Percentiles rank a stretch among this genome's conserved stretches.
These are phyloP conservation scores for Habrosyne pyritoides DNA, from an alignment of 2,888 invertebrate genomes.

Conservation along the genomic window DNA sequence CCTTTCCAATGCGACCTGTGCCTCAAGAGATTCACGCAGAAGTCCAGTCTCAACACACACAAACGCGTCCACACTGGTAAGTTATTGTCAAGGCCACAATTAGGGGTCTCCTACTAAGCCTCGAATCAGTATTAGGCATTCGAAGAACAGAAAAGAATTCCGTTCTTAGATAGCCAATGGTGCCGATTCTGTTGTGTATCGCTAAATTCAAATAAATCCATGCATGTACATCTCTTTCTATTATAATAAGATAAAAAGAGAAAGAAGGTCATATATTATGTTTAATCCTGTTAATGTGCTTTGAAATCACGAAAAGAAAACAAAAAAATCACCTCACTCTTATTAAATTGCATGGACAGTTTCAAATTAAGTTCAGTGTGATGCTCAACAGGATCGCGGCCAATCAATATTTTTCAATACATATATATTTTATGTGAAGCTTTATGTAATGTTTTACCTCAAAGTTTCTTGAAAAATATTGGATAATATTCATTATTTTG, in stretches of 20 bases:
- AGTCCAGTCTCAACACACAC: constrained; percentile 91
- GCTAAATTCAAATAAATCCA: no score
- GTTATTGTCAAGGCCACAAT: constrained; percentile 35
- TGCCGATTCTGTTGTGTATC: no score
- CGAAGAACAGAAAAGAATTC: constrained; percentile 25
- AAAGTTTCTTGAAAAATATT: background rate
- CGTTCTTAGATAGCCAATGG: no score
- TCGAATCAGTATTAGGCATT: constrained; percentile 28
- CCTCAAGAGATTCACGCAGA: constrained; percentile 90
- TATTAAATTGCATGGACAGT: no score
- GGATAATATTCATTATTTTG: background rate
- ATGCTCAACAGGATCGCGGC: no score
- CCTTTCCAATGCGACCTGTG: constrained; percentile 90
- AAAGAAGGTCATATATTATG: no score
- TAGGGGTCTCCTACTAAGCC: constrained; percentile 25
- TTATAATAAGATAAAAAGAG: no score
- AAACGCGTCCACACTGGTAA: constrained; percentile 89
- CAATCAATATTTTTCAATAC: background rate
- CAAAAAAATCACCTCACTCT: no score
- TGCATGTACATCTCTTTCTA: no score
- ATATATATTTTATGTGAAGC: background rate
- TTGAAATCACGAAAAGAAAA: no score
- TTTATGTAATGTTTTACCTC: background rate
- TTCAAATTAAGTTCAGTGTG: no score
- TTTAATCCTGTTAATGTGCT: no score